Percentiles rank a stretch among this genome's conserved stretches.
phyloP scores from a whole-genome alignment of 1,140 invertebrate genomes.

The Drosophila rufa region DNA sequence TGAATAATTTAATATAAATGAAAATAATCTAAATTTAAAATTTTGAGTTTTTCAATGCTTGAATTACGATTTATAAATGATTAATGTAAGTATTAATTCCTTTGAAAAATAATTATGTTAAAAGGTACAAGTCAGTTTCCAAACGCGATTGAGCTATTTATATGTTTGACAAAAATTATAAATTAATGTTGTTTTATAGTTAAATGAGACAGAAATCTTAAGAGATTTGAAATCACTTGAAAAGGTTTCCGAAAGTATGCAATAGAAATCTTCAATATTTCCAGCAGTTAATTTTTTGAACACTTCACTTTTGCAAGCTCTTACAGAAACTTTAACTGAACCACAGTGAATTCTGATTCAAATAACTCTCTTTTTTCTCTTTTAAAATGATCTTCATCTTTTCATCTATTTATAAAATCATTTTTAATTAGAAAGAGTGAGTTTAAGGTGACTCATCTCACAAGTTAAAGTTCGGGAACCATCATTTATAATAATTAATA shows the following conservation, averaged over 20 bases:
- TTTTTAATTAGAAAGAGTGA: not conserved
- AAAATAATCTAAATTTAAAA: no score
- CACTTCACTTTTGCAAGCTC: not conserved
- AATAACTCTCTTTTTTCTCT: not conserved
- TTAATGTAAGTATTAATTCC: no score
- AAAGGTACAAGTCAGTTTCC: no score
- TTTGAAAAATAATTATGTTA: no score
- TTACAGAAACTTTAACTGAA: no score
- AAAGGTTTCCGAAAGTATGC: not conserved
- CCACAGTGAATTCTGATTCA: accelerated
- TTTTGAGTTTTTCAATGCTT: no score
- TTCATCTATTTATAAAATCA: not conserved
- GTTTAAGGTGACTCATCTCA: not conserved
- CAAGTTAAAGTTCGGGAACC: not conserved
- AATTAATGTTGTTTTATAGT: no score
- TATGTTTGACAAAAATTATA: no score
- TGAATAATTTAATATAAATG: no score
- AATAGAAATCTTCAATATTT: not conserved
- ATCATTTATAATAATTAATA: slow-evolving; percentile 1
- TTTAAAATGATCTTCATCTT: not conserved
- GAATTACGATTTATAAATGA: no score
- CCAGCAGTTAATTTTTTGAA: no score
- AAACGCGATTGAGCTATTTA: no score
- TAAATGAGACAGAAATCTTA: not conserved
- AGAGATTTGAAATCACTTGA: not conserved